Base-by-base conservation (phyloP, 1,140 invertebrate genomes). In the Patella vulgata region DNA sequence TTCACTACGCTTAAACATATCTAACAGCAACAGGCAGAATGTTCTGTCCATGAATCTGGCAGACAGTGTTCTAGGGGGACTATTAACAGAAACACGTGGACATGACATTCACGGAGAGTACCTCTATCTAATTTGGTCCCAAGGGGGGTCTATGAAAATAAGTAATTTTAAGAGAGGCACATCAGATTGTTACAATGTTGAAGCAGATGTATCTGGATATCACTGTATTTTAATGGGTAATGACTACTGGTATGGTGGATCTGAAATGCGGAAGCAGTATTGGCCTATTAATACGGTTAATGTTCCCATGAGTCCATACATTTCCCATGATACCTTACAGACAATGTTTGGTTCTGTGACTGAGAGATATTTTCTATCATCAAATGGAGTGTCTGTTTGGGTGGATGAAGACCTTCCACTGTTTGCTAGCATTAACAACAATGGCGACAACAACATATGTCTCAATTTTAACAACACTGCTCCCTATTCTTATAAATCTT, bases 271-370 rank as follows among this genome's bases (percentile, higher is more conserved):
- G 28, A 58, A 52, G 2, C 85, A 86, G 63, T 59, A 69, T 57
- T 87, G 85, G 85, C 86, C 85, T 0, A 70, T 86, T 19, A 44
- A 70, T n/a, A 30, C 67, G 14, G 71, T 82, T 50, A 59, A 58
- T 12, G 58, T 79, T 5, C 61, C 68, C 36, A 59, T 73, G 64
- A 64, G 66, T 31, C 61, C 66, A 33, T 78, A 64, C 58, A 54
- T 77, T 11, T 62, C 75, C 23, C 52, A 62, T 6, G 68, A 73
- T 63, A 33, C 56, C 23, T 40, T 30, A 4, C 47, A 39, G 12
- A 30, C 51, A n/a, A 66, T 60, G 11, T 68, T 66, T 54, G 74
- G 76, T 33, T 67, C 72, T 54, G 70, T 78, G 12, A 25, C 73
- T 17, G 76, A 78, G 40, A 66, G 76, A 27, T 81, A 75, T 36